phyloP scores from a whole-genome alignment of 2,888 invertebrate genomes.

The Archips xylosteana region DNA sequence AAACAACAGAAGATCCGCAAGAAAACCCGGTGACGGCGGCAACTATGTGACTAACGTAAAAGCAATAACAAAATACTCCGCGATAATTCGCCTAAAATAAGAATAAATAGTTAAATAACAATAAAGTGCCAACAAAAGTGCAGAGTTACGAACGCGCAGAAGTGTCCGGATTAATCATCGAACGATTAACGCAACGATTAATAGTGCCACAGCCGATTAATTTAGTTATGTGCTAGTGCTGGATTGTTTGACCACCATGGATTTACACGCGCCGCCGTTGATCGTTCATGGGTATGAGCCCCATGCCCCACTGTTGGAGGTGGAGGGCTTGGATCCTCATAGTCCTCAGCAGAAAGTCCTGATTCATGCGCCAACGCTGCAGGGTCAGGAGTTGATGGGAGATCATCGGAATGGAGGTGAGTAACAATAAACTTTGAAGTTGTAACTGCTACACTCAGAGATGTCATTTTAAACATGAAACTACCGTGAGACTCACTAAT shows the following conservation, averaged over 20 bases:
- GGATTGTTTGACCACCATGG: conserved; percentile 60
- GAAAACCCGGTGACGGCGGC: conserved; percentile 63
- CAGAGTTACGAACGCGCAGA: conserved; percentile 50
- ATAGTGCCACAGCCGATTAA: conserved; percentile 15
- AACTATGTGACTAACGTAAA: conserved; percentile 62
- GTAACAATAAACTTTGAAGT: conserved; percentile 38
- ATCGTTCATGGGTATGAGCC: conserved; percentile 80
- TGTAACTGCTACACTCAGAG: too few species aligned
- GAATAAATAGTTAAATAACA: conserved; percentile 51
- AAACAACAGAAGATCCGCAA: conserved; percentile 70
- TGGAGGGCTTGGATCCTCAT: conserved; percentile 79
- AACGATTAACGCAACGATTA: conserved; percentile 57
- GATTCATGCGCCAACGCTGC: conserved; percentile 77
- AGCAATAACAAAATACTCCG: conserved; percentile 57
- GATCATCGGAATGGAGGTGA: conserved; percentile 81
- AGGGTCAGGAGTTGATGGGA: conserved; percentile 75
- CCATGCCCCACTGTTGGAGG: conserved; percentile 78
- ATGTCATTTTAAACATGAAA: too few species aligned
- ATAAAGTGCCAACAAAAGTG: conserved; percentile 64
- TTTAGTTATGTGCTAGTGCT: conserved; percentile 23
- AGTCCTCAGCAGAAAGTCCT: conserved; percentile 82
- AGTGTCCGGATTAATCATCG: conserved; percentile 53
- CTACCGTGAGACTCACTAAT: too few species aligned
- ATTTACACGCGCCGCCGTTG: conserved; percentile 78
- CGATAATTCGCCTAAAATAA: conserved; percentile 65